phyloP scores from a whole-genome alignment of 2,888 invertebrate species.

The Aromia moschata region DNA sequence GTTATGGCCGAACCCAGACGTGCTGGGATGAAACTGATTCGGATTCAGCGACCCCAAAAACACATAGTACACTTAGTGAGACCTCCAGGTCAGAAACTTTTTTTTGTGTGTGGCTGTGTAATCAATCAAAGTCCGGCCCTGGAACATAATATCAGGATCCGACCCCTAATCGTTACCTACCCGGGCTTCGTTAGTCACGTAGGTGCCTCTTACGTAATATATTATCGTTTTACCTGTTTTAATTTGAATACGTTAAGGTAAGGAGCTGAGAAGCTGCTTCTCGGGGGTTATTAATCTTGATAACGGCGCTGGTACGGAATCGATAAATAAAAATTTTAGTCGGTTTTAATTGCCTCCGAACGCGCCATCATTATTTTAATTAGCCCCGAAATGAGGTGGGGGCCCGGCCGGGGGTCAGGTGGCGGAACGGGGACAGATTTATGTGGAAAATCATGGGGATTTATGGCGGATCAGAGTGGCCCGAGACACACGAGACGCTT shows the following conservation, averaged over 20 bases:
- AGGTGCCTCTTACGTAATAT: neutral
- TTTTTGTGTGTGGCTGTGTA: too few relatives aligned
- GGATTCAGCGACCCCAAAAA: too few relatives aligned
- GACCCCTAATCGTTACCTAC: too few relatives aligned
- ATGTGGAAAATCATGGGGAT: conserved; percentile 14
- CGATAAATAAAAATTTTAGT: conserved; percentile 24
- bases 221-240: neutral
- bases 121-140: too few relatives aligned
- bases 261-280: conserved; percentile 5
- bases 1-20: too few relatives aligned
- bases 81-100: too few relatives aligned
- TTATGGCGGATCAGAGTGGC: conserved; percentile 2
- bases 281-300: conserved; percentile 13
- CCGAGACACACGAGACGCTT: too few relatives aligned
- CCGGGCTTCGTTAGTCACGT: too few relatives aligned
- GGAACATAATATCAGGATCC: too few relatives aligned
- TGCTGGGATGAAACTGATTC: too few relatives aligned
- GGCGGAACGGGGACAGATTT: conserved; percentile 17
- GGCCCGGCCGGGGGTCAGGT: conserved; percentile 7
- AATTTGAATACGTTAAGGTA: conserved; percentile 3
- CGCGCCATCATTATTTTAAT: conserved; percentile 24
- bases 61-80: too few relatives aligned
- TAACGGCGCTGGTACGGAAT: conserved; percentile 7
- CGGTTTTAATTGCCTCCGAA: conserved; percentile 13
- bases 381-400: conserved; percentile 20